phyloP scores from a whole-genome alignment of 1,140 invertebrate species.

The Dinoponera quadriceps region DNA sequence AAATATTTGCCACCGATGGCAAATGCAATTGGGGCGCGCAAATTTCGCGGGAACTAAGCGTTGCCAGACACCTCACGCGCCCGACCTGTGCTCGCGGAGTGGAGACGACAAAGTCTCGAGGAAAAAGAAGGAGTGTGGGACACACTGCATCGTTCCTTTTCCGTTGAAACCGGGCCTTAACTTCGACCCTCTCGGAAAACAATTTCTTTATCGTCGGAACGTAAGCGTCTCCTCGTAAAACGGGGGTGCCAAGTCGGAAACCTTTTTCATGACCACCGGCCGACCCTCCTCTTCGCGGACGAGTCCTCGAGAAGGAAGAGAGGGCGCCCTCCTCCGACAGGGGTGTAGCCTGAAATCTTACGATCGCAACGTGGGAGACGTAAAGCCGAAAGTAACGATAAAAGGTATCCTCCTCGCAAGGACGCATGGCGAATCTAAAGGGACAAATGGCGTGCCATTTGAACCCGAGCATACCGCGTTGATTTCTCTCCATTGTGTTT shows the following conservation, averaged over 20 bases:
- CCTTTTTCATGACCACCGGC: conserved; percentile 26
- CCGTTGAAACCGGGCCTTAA: background rate
- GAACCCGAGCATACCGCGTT: conserved; percentile 28
- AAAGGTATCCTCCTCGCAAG: conserved; percentile 22
- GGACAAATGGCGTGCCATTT: conserved; percentile 32
- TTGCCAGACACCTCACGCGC: background rate
- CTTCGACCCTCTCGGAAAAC: conserved; percentile 45
- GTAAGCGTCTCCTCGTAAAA: conserved; percentile 45
- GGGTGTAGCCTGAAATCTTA: conserved; percentile 35
- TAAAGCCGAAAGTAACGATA: conserved; percentile 58
- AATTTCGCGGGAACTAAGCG: conserved; percentile 41
- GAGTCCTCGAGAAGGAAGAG: background rate
- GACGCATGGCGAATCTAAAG: conserved; percentile 26
- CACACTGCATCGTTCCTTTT: background rate
- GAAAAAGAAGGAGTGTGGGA: background rate
- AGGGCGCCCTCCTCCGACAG: background rate
- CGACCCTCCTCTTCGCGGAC: background rate
- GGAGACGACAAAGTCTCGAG: conserved; percentile 31
- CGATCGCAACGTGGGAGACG: conserved; percentile 42
- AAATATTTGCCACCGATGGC: conserved; percentile 51
- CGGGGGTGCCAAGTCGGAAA: conserved; percentile 20
- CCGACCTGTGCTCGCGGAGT: background rate
- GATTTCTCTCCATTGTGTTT: conserved; percentile 45
- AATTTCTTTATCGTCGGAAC: conserved; percentile 56
- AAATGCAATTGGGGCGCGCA: conserved; percentile 41